Percentiles rank a stretch among this genome's conserved stretches.
Conservation (phyloP, 2,888 invertebrate genomes). For the Drosophila barbarae region DNA sequence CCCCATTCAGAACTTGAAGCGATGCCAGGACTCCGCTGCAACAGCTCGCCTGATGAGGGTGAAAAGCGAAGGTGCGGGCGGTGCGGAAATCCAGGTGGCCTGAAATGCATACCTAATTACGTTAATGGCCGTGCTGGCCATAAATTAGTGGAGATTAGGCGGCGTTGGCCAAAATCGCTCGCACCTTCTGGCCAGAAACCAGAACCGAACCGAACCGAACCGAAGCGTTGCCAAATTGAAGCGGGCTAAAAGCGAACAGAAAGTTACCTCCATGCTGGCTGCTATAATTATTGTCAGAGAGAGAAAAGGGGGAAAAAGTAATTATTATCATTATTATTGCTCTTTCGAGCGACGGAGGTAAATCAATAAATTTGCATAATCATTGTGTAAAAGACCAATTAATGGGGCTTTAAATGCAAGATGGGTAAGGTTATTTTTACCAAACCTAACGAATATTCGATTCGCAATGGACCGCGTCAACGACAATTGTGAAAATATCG, state of each 20-base stretch:
- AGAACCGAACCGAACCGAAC: not conserved
- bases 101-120: conserved; percentile 71
- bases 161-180: conserved; percentile 41
- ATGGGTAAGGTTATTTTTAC: conserved; percentile 23
- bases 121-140: conserved; percentile 64
- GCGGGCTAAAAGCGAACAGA: conserved; percentile 7
- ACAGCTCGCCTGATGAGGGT: not conserved
- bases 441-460: conserved; percentile 3
- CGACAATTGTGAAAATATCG: conserved; percentile 30
- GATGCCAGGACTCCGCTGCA: conserved; percentile 15
- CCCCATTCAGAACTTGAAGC: conserved; percentile 13
- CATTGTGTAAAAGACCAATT: conserved; percentile 53
- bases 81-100: conserved; percentile 20
- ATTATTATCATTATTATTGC: conserved; percentile 52
- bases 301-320: conserved; percentile 32
- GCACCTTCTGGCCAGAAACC: conserved; percentile 17
- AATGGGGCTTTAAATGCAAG: conserved; percentile 42
- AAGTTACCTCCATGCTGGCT: conserved; percentile 11
- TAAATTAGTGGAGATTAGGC: conserved; percentile 65
- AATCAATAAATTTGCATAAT: conserved; percentile 60
- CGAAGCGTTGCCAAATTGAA: conserved; percentile 31
- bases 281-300: conserved; percentile 47
- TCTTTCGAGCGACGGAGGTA: conserved; percentile 24
- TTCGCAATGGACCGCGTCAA: conserved; percentile 4
- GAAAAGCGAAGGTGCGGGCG: not conserved